These are phyloP conservation scores for Irena cyanogastra DNA, from an alignment of 2,113 vertebrate genomes.

Conservation along the genomic window DNA sequence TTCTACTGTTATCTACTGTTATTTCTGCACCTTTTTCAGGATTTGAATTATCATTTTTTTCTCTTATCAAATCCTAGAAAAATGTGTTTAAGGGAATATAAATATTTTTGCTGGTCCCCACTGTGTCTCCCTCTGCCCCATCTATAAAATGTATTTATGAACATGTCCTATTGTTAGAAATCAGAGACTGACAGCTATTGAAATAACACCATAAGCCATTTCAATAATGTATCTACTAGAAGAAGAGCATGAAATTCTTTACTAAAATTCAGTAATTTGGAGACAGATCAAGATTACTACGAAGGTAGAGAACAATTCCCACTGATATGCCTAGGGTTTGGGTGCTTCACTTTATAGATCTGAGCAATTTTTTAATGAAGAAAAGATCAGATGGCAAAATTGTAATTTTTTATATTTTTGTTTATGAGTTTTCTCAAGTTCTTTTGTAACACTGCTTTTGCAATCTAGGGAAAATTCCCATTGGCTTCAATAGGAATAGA, in stretches of 20 bases:
- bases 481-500: neutral
- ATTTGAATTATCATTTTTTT: neutral
- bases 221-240: neutral
- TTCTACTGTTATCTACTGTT: neutral
- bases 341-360: neutral
- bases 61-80: neutral
- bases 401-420: neutral
- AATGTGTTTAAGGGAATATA: neutral
- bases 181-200: neutral
- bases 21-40: neutral
- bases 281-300: neutral
- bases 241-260: neutral
- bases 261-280: neutral
- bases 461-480: neutral
- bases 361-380: neutral
- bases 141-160: neutral
- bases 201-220: neutral
- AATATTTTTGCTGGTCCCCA: neutral
- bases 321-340: neutral
- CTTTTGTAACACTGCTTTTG: neutral
- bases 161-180: neutral
- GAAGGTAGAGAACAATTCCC: neutral
- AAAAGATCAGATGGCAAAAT: neutral
- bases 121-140: neutral
- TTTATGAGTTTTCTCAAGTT: neutral